Evolutionary conservation across 1,140 invertebrate genomes (phyloP).

Genomic region (Periplaneta americana): DNA sequence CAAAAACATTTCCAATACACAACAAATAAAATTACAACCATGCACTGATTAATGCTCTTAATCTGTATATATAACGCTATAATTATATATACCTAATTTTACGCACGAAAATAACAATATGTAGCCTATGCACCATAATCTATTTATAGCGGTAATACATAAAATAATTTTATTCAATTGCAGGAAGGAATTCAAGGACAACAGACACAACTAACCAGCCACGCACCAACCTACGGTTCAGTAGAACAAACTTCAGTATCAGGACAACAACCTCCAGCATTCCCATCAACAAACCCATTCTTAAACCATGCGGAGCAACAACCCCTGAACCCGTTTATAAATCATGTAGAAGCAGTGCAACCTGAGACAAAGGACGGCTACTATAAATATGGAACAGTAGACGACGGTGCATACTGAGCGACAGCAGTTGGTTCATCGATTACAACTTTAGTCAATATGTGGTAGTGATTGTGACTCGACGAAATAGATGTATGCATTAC

Average conservation of each 20-base stretch:
- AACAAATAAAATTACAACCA: no score
- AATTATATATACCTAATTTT: no score
- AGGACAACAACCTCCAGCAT: constrained; percentile 21
- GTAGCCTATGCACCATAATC: no score
- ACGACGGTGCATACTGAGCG: constrained; percentile 48
- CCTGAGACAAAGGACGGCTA: constrained; percentile 46
- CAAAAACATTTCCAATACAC: no score
- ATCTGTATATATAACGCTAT: no score
- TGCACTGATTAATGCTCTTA: no score
- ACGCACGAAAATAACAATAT: no score
- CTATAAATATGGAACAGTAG: constrained; percentile 46
- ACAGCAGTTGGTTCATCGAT: neutral
- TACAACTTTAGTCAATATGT: neutral
- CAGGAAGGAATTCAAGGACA: neutral
- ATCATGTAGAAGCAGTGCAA: constrained; percentile 45
- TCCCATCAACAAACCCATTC: constrained; percentile 9
- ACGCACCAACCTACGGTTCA: constrained; percentile 32
- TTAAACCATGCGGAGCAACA: constrained; percentile 2
- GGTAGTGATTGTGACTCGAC: neutral
- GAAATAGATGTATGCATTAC: no score
- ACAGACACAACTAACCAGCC: constrained; percentile 23
- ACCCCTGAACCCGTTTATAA: constrained; percentile 4
- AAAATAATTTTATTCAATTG: no score
- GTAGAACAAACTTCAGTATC: constrained; percentile 31
- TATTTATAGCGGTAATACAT: no score